A percentile compares a stretch with the other conserved stretches of the same genome.
Evolutionary conservation across 2,113 vertebrate species (phyloP).

Genomic region (Deroptyus accipitrinus): DNA sequence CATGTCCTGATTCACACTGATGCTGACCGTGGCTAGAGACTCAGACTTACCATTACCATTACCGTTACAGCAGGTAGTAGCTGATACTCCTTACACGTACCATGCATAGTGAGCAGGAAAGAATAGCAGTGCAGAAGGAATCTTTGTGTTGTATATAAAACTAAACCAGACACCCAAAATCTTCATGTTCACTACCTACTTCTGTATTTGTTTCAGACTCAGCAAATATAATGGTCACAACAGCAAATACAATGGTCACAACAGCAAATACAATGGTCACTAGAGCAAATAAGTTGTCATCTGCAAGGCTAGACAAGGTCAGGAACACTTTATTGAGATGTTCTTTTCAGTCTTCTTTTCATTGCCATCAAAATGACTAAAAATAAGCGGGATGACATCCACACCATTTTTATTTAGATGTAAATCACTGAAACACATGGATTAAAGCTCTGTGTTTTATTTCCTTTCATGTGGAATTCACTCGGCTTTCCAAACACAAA

Average conservation of each 20-base stretch:
- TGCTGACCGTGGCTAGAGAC: neutral
- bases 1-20: neutral
- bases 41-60: neutral
- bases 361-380: neutral
- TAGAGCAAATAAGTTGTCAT: neutral
- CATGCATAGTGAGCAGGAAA: neutral
- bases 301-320: neutral
- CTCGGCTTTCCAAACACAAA: neutral
- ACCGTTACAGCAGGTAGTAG: neutral
- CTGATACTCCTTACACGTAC: too few species aligned
- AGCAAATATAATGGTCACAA: neutral
- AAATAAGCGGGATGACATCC: neutral
- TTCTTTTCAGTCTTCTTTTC: neutral
- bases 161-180: neutral
- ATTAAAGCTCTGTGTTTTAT: neutral
- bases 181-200: neutral
- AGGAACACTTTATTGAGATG: neutral
- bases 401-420: neutral
- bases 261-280: neutral
- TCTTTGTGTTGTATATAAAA: neutral
- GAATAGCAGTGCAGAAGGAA: neutral
- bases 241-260: neutral
- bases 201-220: neutral
- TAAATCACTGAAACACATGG: neutral
- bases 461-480: constrained; percentile 3